These are phyloP conservation scores for Neodiprion lecontei DNA, from an alignment of 1,140 invertebrate species.

Conservation along the genomic window DNA sequence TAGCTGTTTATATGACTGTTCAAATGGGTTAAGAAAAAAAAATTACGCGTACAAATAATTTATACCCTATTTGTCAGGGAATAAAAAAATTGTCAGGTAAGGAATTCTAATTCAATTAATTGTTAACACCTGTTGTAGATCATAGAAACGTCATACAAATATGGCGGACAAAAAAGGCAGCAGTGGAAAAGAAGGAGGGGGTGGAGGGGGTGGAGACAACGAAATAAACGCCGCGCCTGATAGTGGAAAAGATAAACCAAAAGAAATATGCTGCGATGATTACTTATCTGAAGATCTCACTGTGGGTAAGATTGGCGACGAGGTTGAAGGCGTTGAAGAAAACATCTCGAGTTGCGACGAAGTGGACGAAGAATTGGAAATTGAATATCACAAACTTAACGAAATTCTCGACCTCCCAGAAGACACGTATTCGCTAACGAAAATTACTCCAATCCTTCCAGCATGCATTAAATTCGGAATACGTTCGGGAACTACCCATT, in stretches of 20 bases:
- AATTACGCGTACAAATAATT: too few species aligned
- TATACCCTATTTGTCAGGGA: too few species aligned
- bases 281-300: conserved; percentile 37
- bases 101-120: too few species aligned
- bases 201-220: neutral
- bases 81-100: too few species aligned
- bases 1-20: too few species aligned
- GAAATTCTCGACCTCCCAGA: conserved; percentile 41
- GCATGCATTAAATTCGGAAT: conserved; percentile 43
- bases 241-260: conserved; percentile 25
- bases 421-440: conserved; percentile 48
- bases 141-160: neutral
- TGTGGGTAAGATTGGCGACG: conserved; percentile 28
- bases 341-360: conserved; percentile 40
- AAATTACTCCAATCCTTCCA: conserved; percentile 43
- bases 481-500: conserved; percentile 45
- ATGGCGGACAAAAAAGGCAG: conserved; percentile 8
- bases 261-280: conserved; percentile 35
- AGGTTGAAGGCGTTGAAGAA: conserved; percentile 26
- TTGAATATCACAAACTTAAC: conserved; percentile 43
- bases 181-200: neutral
- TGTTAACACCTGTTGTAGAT: too few species aligned
- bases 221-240: neutral
- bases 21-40: too few species aligned
- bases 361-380: conserved; percentile 41